Base-by-base conservation (phyloP, 2,797 vertebrate genomes). In the Labeo calbasu region DNA sequence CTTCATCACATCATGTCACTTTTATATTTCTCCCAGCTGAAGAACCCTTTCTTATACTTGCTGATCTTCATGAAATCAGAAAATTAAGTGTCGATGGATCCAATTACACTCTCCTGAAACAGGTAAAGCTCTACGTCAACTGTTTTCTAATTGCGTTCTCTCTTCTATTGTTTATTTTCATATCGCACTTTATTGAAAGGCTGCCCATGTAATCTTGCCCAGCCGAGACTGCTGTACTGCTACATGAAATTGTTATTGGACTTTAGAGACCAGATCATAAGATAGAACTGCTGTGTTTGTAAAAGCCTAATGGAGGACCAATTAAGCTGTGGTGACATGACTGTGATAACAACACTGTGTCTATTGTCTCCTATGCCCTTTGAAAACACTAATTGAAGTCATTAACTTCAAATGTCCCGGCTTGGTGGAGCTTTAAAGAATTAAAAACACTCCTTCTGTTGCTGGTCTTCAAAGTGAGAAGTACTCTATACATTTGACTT, bases 81-180 rank as follows among this genome's bases (percentile, higher is more conserved):
- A 99, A 98, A 95, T 96, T 99, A 90, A 99, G 96, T 89, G 96
- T 97, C 25, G 98, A 99, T 89, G 98, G 98, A 87, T 98, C 97
- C 84, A 99, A 99, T 92, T 99, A 99, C 91, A 99, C 98, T 89
- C 97, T 99, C 90, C 91, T 99, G 90, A 99, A 99, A 93, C 98
- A 99, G 97, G 98, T 98, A 89, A 87, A 70, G 57, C 2, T 85
- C 57, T 65, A 28, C 53, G 5, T 36, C 53, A 23, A 12, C 23
- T 79, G 53, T 69, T 17, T 28, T 57, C 13, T 55, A 23, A 40
- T 51, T 48, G 4, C 43, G 40, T 81, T 28, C 12, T 83, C 32
- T 79, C 28, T 32, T 72, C 65, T 72, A 14, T 43, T 43, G 17
- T 68, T 59, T 48, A 15, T 63, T 75, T 25, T 28, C 63, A 69